These are phyloP conservation scores for Operophtera brumata DNA, from an alignment of 2,888 invertebrate species.

Conservation along the genomic window DNA sequence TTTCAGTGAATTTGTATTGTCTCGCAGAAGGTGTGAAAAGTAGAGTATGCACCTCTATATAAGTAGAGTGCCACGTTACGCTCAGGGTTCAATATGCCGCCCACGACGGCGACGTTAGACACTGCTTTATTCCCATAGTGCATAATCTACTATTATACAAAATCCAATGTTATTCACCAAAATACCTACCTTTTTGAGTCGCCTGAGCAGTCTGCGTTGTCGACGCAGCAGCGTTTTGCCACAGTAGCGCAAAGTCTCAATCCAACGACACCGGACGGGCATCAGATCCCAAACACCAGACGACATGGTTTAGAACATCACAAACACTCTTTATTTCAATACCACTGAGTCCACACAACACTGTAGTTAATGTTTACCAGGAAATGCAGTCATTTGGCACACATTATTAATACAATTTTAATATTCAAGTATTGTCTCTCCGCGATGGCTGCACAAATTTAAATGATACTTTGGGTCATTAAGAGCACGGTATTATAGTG, in stretches of 20 bases:
- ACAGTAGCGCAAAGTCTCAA: constrained; percentile 72
- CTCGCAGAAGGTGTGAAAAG: too few relatives aligned
- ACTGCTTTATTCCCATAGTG: too few relatives aligned
- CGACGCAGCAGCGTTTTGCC: constrained; percentile 73
- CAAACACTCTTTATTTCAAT: constrained; percentile 21
- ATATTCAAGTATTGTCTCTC: constrained; percentile 1
- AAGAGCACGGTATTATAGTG: constrained; percentile 2
- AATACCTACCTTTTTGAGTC: constrained; percentile 69
- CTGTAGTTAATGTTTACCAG: neutral
- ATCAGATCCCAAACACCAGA: constrained; percentile 68
- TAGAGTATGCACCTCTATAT: too few relatives aligned
- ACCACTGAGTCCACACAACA: constrained; percentile 6
- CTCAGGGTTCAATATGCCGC: too few relatives aligned
- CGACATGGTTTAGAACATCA: constrained; percentile 56
- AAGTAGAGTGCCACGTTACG: too few relatives aligned
- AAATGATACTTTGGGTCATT: constrained; percentile 6
- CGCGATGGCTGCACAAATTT: constrained; percentile 6
- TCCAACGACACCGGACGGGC: constrained; percentile 70
- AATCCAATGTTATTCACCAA: too few relatives aligned
- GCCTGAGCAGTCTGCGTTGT: constrained; percentile 67
- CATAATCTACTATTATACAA: too few relatives aligned
- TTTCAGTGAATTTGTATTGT: too few relatives aligned
- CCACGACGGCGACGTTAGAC: too few relatives aligned
- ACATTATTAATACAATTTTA: neutral
- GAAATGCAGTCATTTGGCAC: neutral